Evolutionary conservation across 2,888 invertebrate species (phyloP).

Genomic region (Amphipyra berbera): DNA sequence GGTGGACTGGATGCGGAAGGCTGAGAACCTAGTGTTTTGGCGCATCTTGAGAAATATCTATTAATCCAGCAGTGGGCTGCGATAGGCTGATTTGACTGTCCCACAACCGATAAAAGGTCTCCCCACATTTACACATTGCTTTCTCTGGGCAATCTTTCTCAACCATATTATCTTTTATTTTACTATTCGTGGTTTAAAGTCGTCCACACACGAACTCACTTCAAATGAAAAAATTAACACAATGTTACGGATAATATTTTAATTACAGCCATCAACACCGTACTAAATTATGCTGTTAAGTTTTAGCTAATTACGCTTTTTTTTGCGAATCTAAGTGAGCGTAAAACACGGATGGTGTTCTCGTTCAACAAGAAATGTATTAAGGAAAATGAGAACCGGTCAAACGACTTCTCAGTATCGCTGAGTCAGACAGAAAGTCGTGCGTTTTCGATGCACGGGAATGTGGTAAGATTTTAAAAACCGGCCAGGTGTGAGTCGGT

Average conservation of each 20-base stretch:
- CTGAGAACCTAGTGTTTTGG: too few species aligned
- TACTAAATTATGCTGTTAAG: conserved; percentile 26
- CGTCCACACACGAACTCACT: neutral
- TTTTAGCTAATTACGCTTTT: conserved; percentile 39
- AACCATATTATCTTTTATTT: too few species aligned
- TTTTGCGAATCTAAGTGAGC: conserved; percentile 43
- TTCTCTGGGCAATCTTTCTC: too few species aligned
- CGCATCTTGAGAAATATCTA: too few species aligned
- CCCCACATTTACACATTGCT: too few species aligned
- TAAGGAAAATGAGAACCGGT: conserved; percentile 63
- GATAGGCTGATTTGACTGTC: too few species aligned
- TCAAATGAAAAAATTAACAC: conserved; percentile 4
- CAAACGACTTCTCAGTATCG: conserved; percentile 62
- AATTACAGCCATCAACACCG: conserved; percentile 38
- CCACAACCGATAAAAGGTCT: too few species aligned
- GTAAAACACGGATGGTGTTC: conserved; percentile 39
- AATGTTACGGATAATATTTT: conserved; percentile 26
- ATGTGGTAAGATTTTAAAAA: conserved; percentile 23
- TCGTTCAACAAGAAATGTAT: conserved; percentile 45
- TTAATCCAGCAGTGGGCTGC: too few species aligned
- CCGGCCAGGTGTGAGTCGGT: too few species aligned
- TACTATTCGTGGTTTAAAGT: too few species aligned
- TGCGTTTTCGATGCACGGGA: conserved; percentile 47
- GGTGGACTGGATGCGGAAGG: too few species aligned
- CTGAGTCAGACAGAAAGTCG: conserved; percentile 65